Evolutionary conservation across 2,888 invertebrate species (phyloP).

Genomic region (Cyaniris semiargus): DNA sequence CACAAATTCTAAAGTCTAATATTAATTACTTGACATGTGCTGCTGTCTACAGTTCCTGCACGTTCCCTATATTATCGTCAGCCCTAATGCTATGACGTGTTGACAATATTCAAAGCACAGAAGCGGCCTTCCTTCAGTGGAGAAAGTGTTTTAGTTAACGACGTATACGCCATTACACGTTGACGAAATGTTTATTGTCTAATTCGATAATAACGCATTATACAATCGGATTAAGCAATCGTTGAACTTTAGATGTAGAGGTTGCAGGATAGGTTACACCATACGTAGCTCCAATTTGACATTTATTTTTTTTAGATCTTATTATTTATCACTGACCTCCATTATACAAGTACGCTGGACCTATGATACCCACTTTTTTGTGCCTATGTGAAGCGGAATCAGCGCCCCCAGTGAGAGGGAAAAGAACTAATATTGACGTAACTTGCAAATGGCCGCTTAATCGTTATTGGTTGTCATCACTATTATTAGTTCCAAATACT

Average conservation of each 20-base stretch:
- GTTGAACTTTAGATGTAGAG: neutral
- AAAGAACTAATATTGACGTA: too few relatives aligned
- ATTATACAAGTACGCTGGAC: too few relatives aligned
- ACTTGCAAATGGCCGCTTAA: too few relatives aligned
- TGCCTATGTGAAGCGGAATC: too few relatives aligned
- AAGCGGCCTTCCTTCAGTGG: conserved; percentile 68
- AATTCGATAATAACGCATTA: conserved; percentile 20
- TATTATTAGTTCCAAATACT: too few relatives aligned
- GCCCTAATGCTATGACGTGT: conserved; percentile 45
- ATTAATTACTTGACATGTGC: too few relatives aligned
- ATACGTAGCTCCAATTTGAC: neutral
- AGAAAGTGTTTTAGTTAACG: conserved; percentile 69
- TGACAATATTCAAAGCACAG: conserved; percentile 58
- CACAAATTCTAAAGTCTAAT: too few relatives aligned
- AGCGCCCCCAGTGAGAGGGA: too few relatives aligned
- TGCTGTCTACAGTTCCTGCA: too few relatives aligned
- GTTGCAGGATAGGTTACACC: neutral
- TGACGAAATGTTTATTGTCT: conserved; percentile 35
- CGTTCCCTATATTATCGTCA: conserved; percentile 42
- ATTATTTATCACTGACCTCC: neutral
- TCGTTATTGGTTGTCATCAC: too few relatives aligned
- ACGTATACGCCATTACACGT: conserved; percentile 48
- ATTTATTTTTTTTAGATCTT: neutral
- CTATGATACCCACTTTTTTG: too few relatives aligned
- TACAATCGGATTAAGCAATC: conserved; percentile 21